Evolutionary conservation across 2,888 invertebrate species (phyloP).

Genomic region (Euzetes globulus): DNA sequence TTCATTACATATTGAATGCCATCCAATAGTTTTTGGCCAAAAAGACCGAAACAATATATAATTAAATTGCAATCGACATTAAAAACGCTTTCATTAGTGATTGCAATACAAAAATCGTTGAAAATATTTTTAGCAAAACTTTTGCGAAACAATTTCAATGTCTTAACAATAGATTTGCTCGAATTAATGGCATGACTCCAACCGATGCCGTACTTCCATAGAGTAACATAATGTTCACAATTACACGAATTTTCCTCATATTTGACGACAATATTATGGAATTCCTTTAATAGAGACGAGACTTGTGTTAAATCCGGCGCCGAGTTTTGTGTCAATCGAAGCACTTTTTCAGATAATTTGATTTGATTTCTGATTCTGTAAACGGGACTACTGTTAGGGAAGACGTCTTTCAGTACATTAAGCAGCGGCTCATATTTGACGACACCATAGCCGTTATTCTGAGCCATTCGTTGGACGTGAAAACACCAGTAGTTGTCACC

Average conservation of each 20-base stretch:
- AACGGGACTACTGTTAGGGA: not conserved
- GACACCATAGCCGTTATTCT: not conserved
- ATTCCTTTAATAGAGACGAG: not conserved
- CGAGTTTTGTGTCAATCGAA: slow-evolving; percentile 26
- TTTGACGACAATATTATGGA: slow-evolving; percentile 10
- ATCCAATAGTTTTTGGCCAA: slow-evolving; percentile 9
- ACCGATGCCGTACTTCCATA: slow-evolving; percentile 44
- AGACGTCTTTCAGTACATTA: not conserved
- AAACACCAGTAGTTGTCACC: not conserved
- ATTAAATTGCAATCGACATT: not conserved
- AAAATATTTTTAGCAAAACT: not conserved
- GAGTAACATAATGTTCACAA: slow-evolving; percentile 45
- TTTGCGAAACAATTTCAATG: slow-evolving; percentile 15
- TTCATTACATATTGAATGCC: slow-evolving; percentile 2
- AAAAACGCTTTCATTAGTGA: not conserved
- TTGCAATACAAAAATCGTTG: not conserved
- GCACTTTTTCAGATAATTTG: slow-evolving; percentile 11
- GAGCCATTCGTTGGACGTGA: not conserved
- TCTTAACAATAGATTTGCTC: slow-evolving; percentile 41
- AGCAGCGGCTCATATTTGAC: not conserved
- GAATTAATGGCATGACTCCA: slow-evolving; percentile 45
- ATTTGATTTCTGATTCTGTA: slow-evolving; percentile 31
- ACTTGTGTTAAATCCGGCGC: slow-evolving; percentile 5
- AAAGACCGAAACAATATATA: slow-evolving; percentile 16
- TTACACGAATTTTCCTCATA: slow-evolving; percentile 38